Percentiles rank a stretch among this genome's conserved stretches.
These are phyloP conservation scores for Silurus asotus DNA, from an alignment of 2,113 vertebrate species.

Conservation along the genomic window DNA sequence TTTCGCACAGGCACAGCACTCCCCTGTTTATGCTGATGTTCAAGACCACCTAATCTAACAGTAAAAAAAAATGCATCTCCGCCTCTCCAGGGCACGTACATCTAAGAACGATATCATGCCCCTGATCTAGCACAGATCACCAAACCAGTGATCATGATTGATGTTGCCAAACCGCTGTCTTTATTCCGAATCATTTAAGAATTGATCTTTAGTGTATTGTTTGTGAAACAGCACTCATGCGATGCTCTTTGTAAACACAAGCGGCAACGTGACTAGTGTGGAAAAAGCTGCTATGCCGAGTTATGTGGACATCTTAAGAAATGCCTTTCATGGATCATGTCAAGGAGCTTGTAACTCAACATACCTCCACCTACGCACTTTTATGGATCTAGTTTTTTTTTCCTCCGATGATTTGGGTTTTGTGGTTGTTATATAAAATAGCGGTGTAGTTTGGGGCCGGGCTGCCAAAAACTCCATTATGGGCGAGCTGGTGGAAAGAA, in stretches of 20 bases:
- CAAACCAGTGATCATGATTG: not conserved
- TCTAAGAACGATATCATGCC: constrained; percentile 5
- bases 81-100: not conserved
- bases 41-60: constrained; percentile 20
- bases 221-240: constrained; percentile 30
- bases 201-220: constrained; percentile 32
- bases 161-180: constrained; percentile 24
- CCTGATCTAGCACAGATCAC: constrained; percentile 11
- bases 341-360: constrained; percentile 46
- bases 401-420: constrained; percentile 49
- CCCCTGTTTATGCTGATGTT: not conserved
- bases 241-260: constrained; percentile 35
- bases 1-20: constrained; percentile 37
- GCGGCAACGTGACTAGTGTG: constrained; percentile 17
- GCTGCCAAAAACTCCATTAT: constrained; percentile 54
- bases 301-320: constrained; percentile 35
- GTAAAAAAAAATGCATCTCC: constrained; percentile 17
- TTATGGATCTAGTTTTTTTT: constrained; percentile 37
- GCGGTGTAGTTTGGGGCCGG: constrained; percentile 37
- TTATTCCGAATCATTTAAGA: constrained; percentile 12
- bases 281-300: constrained; percentile 12
- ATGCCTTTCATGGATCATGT: constrained; percentile 33
- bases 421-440: constrained; percentile 48
- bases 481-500: constrained; percentile 35
- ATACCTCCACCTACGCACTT: constrained; percentile 39